Evolutionary conservation across 2,113 vertebrate genomes (phyloP).

Genomic region (Corvus cornix): DNA sequence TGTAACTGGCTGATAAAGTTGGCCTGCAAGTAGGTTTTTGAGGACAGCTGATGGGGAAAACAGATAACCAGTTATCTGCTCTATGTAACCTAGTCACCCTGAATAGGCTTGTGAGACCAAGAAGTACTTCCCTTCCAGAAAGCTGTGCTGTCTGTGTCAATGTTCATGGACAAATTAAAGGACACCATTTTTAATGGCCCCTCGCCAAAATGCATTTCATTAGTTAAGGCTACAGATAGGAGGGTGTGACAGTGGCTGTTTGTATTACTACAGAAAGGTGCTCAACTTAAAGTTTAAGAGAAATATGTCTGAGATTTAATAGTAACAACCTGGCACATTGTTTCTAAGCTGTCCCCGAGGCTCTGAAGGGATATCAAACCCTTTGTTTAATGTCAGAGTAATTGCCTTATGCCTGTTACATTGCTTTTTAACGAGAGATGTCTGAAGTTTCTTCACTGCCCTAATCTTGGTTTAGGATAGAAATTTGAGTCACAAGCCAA

Average conservation of each 20-base stretch:
- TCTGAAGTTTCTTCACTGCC: not conserved
- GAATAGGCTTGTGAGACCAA: not conserved
- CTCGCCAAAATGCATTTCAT: not conserved
- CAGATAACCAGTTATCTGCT: not conserved
- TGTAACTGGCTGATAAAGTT: not conserved
- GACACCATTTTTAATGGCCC: not conserved
- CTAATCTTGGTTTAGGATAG: not conserved
- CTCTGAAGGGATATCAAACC: not conserved
- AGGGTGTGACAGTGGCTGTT: not conserved
- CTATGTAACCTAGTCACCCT: fast-evolving
- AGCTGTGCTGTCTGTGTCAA: fast-evolving
- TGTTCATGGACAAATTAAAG: not conserved
- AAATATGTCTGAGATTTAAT: not conserved
- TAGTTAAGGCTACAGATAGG: not conserved
- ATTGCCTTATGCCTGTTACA: not conserved
- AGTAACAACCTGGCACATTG: not conserved
- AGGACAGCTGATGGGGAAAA: not conserved
- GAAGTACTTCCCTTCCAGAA: not conserved
- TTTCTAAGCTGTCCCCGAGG: not conserved
- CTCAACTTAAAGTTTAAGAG: not conserved
- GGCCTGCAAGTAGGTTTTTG: not conserved
- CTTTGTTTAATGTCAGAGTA: not conserved
- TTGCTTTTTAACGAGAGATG: not conserved
- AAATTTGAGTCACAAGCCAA: not conserved
- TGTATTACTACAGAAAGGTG: not conserved